Evolutionary conservation across 2,888 invertebrate species (phyloP), one percentile per base, ranked within the genome.

Genomic region (Lasioglossum calceatum): DNA sequence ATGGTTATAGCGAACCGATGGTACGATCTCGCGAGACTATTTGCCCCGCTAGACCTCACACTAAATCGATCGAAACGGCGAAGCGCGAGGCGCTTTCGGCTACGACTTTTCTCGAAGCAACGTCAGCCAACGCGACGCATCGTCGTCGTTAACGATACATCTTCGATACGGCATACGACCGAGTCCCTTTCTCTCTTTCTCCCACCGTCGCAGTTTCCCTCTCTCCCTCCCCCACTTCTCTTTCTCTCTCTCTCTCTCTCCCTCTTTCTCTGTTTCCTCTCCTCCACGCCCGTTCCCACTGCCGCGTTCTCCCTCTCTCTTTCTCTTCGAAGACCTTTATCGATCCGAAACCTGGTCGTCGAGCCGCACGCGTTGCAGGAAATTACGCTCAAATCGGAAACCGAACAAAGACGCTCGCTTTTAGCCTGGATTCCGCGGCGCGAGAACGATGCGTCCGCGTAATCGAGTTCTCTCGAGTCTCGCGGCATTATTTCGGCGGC

Each of bases 261-360:
- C 64, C 70, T 74, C 67, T 19, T 76, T 74, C 78, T 61, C 61
- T 16, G 14, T 61, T 4, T 14, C 27, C 27, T 27, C 27, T 16
- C 27, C 61, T 14, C 61, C 5, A 0, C 61, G n/a, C 50, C 71
- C n/a, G 42, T 58, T 27, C 64, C 75, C 47, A 4, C 54, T 19
- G 3, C 50, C 77, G 27, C 77, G 27, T 36, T 44, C 36, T 27
- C 19, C 50, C 79, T 64, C 70, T 77, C 79, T 71, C 54, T 77
- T 61, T 16, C 85, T 74, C 80, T 58, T 61, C 27, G 7, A 73
- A 58, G 75, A 32, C 76, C 80, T 70, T 74, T 88, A 88, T 88
- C 88, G 88, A 88, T 88, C 87, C 64, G 82, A 80, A 86, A 86
- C 82, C 83, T 84, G 71, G 71, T 42, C 84, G 78, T 61, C 84